Base-by-base conservation (phyloP, 2,888 invertebrate species). In the Habroteleia sp. region DNA sequence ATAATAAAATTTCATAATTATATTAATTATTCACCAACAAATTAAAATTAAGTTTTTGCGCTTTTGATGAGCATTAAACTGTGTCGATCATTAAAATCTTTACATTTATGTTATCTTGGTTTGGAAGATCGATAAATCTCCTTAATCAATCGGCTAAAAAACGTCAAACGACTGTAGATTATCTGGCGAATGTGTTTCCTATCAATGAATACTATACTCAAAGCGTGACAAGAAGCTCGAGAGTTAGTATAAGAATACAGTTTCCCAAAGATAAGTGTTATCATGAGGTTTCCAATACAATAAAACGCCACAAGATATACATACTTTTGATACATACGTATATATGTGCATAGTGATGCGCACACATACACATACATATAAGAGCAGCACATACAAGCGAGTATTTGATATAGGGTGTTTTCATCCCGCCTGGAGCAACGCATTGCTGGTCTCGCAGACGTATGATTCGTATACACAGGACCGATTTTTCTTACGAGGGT, bases 191-290 rank as follows among this genome's bases (percentile, higher is more conserved):
- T 44, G 72, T 39, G 52, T 52, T 63, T 63, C 27, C 25, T 56
- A 50, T 50, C 41, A 27, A 48, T 44, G 50, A 74, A 46, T 50
- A 39, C 46, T 41, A n/a, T n/a, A 37, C 62, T 63, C 50, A 54
- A 65, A 20, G 62, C 46, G 52, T 58, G 75, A 74, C 72, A 68
- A 71, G 48, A 54, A 73, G 69, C 46, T 54, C 27, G 29, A 54
- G 54, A 74, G 72, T 74, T 76, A 74, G 78, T 85, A n/a, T n/a
- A 85, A 86, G 85, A 87, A 86, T 85, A 83, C 85, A 85, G 86
- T 82, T 82, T 79, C 63, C 77, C 71, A 54, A 76, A 84, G 87
- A 87, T 87, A 87, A 87, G 84, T 82, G 83, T 87, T 87, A 87
- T 87, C 87, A 83, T 80, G 77, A 74, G 80, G 77, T 81, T 80